These are phyloP conservation scores for Sciurus niger DNA, from an alignment of 2,113 vertebrate genomes.

Conservation along the genomic window DNA sequence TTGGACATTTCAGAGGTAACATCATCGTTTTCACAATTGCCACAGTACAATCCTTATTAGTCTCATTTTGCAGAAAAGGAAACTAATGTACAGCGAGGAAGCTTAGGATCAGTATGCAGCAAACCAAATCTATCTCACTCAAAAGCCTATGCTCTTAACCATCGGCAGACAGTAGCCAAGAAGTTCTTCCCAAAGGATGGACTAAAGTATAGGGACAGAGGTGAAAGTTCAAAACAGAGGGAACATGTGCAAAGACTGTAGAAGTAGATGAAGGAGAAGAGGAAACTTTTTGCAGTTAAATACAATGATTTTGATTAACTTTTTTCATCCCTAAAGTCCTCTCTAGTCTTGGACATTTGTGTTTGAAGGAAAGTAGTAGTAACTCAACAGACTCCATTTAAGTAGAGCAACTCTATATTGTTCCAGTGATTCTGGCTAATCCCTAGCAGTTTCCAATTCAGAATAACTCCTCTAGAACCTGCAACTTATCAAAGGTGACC, in stretches of 20 bases:
- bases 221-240: background rate
- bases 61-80: background rate
- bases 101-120: background rate
- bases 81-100: background rate
- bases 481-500: background rate
- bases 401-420: background rate
- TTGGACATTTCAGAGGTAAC: background rate
- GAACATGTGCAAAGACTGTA: background rate
- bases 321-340: background rate
- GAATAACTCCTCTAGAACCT: background rate
- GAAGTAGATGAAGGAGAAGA: background rate
- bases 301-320: background rate
- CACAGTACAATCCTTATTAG: background rate
- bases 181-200: background rate
- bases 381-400: background rate
- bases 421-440: background rate
- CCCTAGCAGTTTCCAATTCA: background rate
- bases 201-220: background rate
- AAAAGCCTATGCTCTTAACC: background rate
- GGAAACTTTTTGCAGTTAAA: background rate
- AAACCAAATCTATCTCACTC: background rate
- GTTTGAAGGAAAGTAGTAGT: background rate
- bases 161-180: accelerated
- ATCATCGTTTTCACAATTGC: background rate
- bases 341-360: background rate